Conservation (phyloP, 2,888 invertebrate species). For the Acronicta alni region DNA sequence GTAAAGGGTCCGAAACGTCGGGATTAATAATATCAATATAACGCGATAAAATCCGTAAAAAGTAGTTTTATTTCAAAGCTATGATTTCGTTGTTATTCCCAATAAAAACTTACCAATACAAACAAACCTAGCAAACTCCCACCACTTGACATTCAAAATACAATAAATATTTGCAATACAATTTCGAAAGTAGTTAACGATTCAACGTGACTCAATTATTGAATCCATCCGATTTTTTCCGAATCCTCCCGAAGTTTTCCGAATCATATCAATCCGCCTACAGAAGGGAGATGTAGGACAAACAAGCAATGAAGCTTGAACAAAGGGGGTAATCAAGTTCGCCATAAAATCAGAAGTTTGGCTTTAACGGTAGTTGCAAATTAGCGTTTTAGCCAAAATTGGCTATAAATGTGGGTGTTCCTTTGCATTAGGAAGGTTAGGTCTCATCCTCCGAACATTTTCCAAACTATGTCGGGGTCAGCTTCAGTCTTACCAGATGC, state of each 20-base stretch:
- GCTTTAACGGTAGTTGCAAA: conserved; percentile 5
- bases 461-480: too few species aligned
- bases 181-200: conserved; percentile 38
- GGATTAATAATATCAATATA: too few species aligned
- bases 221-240: conserved; percentile 12
- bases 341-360: conserved; percentile 31
- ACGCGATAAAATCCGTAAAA: too few species aligned
- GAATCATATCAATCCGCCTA: conserved; percentile 1
- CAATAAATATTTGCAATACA: conserved; percentile 21
- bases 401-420: conserved; percentile 3
- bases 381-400: conserved; percentile 15
- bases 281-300: conserved; percentile 28
- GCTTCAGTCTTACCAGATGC: too few species aligned
- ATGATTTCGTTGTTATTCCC: too few species aligned
- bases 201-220: conserved; percentile 37
- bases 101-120: too few species aligned
- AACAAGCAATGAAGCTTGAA: conserved; percentile 19
- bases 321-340: neutral
- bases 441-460: too few species aligned
- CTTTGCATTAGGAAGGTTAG: conserved; percentile 3
- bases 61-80: too few species aligned
- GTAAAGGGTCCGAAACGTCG: too few species aligned
- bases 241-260: conserved; percentile 2
- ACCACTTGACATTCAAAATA: conserved; percentile 23
- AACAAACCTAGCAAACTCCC: neutral